Base-by-base conservation (phyloP, 2,113 vertebrate species). In the Podiceps cristatus region DNA sequence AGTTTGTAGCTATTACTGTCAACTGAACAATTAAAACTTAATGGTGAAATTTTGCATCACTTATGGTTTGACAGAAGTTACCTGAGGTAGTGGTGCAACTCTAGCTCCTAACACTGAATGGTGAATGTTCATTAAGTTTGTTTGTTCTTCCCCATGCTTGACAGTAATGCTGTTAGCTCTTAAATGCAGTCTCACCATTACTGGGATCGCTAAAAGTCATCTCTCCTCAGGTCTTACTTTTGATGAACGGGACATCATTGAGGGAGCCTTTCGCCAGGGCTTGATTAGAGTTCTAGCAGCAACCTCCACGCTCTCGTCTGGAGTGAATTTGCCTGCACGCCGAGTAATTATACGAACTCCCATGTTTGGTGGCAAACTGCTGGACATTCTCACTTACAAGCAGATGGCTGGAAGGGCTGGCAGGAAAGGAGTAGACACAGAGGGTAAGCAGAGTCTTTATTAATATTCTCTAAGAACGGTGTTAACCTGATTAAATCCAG, bases 401-500 rank as follows among this genome's bases (percentile, higher is more conserved):
- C 99, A 99, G 98, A 99, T 99, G 99, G 98, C 99, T 89, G 99
- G 99, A 47, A 98, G 99, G 95, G 99, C 99, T 62, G 99, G 99
- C 18, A 99, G 99, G 93, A 99, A 99, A 98, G 99, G 99, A 87
- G 98, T 99, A 8, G 99, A 99, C 94, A 99, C 98, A 23, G 93
- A 95, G 96, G 99, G 99, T 99, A 82, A 97, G 98, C 95, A 83
- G 72, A 92, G 88, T 27, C 60, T 92, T 50, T 75, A 93, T 76
- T 92, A 82, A 31, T 42, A 23, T 97, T 96, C 75, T 42, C 49
- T 28, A 64, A 63, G 77, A 87, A 68, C 1, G 3, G 13, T 27
- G 44, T 88, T 86, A 68, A 69, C 93, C 40, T 94, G 71, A 76
- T 90, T 95, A 96, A 95, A 96, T 94, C 86, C 75, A 71, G 88